Percentiles rank a stretch among this genome's conserved stretches.
These are phyloP conservation scores for Apogon talboti DNA, from an alignment of 2,797 vertebrate species.

Conservation along the genomic window DNA sequence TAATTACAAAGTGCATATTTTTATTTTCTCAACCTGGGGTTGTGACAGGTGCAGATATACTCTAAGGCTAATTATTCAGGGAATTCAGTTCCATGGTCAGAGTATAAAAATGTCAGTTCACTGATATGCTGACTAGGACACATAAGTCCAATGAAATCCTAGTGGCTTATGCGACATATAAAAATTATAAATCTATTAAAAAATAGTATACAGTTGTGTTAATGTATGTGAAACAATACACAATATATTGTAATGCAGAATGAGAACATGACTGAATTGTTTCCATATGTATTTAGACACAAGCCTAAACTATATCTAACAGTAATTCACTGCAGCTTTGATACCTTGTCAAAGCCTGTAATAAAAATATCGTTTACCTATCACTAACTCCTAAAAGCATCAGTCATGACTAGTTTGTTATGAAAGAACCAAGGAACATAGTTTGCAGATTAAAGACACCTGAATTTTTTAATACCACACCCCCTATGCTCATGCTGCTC, in stretches of 20 bases:
- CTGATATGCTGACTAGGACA: no score
- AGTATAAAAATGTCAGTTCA: no score
- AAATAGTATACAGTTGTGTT: no score
- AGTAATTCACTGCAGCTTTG: background rate
- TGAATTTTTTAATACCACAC: slow-evolving; percentile 45
- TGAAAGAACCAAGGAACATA: slow-evolving; percentile 24
- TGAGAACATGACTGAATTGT: background rate
- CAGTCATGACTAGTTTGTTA: slow-evolving; percentile 22
- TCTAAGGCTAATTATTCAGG: no score
- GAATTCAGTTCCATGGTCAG: no score
- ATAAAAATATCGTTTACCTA: slow-evolving; percentile 3
- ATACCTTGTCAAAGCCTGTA: slow-evolving; percentile 1
- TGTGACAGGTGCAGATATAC: no score
- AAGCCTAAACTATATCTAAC: background rate
- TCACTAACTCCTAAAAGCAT: slow-evolving; percentile 1
- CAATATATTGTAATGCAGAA: background rate
- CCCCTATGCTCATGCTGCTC: slow-evolving; percentile 11
- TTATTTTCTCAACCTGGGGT: no score
- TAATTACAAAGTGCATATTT: no score
- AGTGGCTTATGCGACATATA: no score
- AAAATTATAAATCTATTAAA: no score
- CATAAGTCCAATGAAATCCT: no score
- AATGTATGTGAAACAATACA: background rate
- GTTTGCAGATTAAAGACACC: slow-evolving; percentile 35
- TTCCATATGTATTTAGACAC: background rate